Evolutionary conservation across 2,888 invertebrate genomes (phyloP), one percentile per base, ranked within the genome.

Genomic region (Drosophila kuntzei): DNA sequence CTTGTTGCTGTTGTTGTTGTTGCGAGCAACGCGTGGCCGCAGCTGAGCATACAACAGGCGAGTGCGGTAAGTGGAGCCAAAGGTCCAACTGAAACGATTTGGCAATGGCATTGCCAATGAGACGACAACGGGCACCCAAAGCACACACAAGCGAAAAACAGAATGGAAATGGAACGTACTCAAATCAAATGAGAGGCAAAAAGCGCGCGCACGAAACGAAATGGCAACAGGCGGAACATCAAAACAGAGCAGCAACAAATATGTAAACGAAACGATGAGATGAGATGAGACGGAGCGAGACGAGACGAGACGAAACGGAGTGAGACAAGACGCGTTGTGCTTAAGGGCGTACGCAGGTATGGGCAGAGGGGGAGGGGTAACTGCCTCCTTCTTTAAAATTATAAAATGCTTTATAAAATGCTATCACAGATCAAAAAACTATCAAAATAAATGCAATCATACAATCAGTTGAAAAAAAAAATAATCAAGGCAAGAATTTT

Each of bases 191-290:
- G 37, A 49, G 37, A 54, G 50, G 37, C 18, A 54, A 49, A 61
- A 54, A 47, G 77, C 69, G 69, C 69, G 69, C 61, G 53, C 70
- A 63, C 41, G 70, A 62, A 79, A 78, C 60, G 59, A 67, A 70
- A 54, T 63, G 88, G 71, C 63, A 86, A 58, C 57, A 41, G 68
- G 72, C 44, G 65, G 22, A 72, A 72, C 77, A 61, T 18, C 41
- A 63, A 66, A 58, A 62, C 67, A 67, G 22, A 63, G 67, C 57
- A 82, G 86, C 80, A 76, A 83, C 86, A 76, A 82, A 76, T 69
- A 54, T 71, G 53, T 62, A 81, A 70, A 54, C 32, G 71, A 63
- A 64, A 64, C 70, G 64, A 4, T 8, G 25, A 20, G 18, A 39
- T 39, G 29, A 47, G 12, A 29, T 6, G 32, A 32, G 1, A n/a